Base-by-base conservation (phyloP, 92 coral and sea anemone species). In the Heteractis magnifica region DNA sequence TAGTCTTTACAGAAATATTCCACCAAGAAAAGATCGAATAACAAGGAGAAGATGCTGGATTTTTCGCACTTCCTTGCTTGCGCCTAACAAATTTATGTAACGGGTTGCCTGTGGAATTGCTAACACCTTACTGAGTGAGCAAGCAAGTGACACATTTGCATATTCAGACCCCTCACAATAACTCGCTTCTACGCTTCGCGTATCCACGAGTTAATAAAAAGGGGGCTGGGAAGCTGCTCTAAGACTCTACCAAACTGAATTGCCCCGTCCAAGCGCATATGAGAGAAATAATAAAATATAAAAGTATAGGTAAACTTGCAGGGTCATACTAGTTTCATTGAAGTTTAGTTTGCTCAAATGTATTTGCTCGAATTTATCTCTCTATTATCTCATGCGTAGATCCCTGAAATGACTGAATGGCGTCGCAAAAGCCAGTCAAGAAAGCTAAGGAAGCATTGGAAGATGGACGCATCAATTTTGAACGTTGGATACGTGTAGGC, bases 401-500 rank as follows among this genome's bases (percentile, higher is more conserved):
- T 75, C 49, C 58, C 79, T 75, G 26, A 75, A 51, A 50, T 14
- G 50, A 75, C 79, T 51, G 79, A 75, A 23, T 48, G 56, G 19
- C 58, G 58, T 20, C 79, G 79, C 9, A 84, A 84, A 13, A 60
- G 49, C 56, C 84, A 75, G 10, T 88, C 90, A 49, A 72, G 34
- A 21, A 79, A 83, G 51, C 87, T 88, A 15, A 81, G 85, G 23
- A 0, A 73, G 84, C 79, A 52, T 49, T 85, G 65, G 84, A 72
- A 15, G 75, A 85, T 0, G 87, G 86, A 53, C 64, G 58, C 65
- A 60, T 75, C 58, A 65, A 52, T 12, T 0, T 16, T 80, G 88
- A 88, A 62, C 71, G 86, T 18, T 88, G 88, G 86, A 85, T 84
- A 52, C 91, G 81, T 41, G 76, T 88, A 11, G 81, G 64, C 49